Evolutionary conservation across 2,113 vertebrate genomes (phyloP).

Genomic region (Microtus oregoni): DNA sequence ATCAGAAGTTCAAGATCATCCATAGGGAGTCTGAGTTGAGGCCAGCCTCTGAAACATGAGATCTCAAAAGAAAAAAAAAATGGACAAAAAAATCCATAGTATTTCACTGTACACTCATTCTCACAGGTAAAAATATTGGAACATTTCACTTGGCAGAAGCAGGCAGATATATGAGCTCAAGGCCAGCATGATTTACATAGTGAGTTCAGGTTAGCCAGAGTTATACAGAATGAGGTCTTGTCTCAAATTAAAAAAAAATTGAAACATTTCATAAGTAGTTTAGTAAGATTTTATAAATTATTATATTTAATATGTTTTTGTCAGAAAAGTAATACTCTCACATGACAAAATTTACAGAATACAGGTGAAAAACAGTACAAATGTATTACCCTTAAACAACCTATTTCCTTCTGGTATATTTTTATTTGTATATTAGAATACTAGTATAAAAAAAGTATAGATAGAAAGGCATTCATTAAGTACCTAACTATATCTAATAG

Average conservation of each 20-base stretch:
- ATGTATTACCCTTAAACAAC: conserved; percentile 8
- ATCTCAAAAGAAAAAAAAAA: neutral
- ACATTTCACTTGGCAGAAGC: neutral
- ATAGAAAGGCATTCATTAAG: conserved; percentile 2
- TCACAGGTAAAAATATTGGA: neutral
- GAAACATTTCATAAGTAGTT: conserved; percentile 31
- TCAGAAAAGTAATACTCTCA: neutral
- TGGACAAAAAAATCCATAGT: neutral
- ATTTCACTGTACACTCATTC: neutral
- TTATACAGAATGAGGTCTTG: neutral
- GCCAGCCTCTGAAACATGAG: neutral
- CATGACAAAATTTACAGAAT: conserved; percentile 37
- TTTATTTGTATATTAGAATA: conserved; percentile 38
- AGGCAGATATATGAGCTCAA: neutral
- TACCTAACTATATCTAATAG: neutral
- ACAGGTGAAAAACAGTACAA: neutral
- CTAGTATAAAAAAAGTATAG: neutral
- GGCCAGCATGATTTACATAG: neutral
- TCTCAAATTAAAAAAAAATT: neutral
- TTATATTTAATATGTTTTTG: conserved; percentile 39
- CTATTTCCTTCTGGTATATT: conserved; percentile 9
- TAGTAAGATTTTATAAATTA: conserved; percentile 6
- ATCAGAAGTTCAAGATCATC: neutral
- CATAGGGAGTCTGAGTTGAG: neutral
- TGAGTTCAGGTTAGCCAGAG: neutral